A percentile compares a stretch with the other conserved stretches of the same genome.
Conservation (phyloP, 2,888 invertebrate genomes). For the Tetheella fluctuosa region DNA sequence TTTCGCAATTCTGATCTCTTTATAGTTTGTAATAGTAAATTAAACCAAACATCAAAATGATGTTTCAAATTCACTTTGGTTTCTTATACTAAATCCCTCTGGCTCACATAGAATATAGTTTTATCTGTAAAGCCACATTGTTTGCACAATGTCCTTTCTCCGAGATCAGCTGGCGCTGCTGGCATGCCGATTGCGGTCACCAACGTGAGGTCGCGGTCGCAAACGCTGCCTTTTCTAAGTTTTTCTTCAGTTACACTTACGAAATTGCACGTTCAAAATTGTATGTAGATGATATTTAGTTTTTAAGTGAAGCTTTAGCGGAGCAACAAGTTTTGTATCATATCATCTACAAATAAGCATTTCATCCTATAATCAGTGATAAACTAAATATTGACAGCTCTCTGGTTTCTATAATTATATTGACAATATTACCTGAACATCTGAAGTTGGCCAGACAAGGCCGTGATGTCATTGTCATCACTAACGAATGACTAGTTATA, state of each 20-base stretch:
- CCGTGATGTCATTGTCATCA: conserved; percentile 72
- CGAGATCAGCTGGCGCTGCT: conserved; percentile 57
- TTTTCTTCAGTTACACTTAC: conserved; percentile 22
- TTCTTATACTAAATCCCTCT: not conserved
- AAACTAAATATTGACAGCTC: not conserved
- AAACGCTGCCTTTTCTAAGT: conserved; percentile 56
- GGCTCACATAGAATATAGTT: not conserved
- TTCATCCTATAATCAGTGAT: not conserved
- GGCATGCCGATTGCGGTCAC: conserved; percentile 37
- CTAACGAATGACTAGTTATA: conserved; percentile 54
- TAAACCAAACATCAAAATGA: too few species aligned
- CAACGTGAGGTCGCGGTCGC: conserved; percentile 54
- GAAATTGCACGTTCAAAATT: conserved; percentile 9
- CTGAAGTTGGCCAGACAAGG: conserved; percentile 42
- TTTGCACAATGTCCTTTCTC: conserved; percentile 52
- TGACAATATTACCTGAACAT: not conserved
- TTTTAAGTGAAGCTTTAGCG: not conserved
- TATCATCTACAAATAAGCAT: not conserved
- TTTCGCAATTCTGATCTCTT: not conserved
- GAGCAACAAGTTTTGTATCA: not conserved
- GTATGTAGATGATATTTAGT: not conserved
- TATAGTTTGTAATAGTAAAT: too few species aligned
- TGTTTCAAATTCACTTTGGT: not conserved
- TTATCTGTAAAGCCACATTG: conserved; percentile 31
- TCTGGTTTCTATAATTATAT: not conserved